phyloP scores from a whole-genome alignment of 2,113 vertebrate genomes.

The Trogon melanurus region DNA sequence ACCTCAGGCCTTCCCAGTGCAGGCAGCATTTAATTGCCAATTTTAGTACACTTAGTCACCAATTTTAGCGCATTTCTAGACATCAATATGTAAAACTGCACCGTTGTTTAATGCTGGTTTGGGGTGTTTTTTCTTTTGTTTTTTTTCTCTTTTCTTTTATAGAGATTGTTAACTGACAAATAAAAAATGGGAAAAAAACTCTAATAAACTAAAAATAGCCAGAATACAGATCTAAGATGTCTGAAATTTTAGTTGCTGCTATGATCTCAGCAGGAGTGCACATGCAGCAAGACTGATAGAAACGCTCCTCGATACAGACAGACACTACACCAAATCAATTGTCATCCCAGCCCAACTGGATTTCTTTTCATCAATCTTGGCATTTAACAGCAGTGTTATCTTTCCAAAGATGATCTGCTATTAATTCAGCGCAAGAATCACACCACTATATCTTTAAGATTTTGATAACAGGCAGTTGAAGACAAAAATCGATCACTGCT shows the following conservation, averaged over 20 bases:
- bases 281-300: background rate
- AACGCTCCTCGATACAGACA: background rate
- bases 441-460: background rate
- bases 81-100: background rate
- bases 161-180: background rate
- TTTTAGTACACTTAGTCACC: background rate
- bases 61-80: background rate
- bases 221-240: background rate
- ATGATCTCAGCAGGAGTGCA: background rate
- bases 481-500: constrained; percentile 34
- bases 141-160: background rate
- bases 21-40: background rate
- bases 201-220: background rate
- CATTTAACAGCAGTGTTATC: background rate
- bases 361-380: background rate
- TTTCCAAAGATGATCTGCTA: constrained; percentile 23
- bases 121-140: background rate
- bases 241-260: background rate
- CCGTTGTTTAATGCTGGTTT: background rate
- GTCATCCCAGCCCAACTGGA: background rate
- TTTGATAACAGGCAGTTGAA: constrained; percentile 12
- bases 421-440: constrained; percentile 31
- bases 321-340: background rate
- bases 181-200: background rate
- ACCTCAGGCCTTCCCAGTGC: background rate